Evolutionary conservation across 2,113 vertebrate genomes (phyloP), one percentile per base, ranked within the genome.

Genomic region (Gila orcuttii): DNA sequence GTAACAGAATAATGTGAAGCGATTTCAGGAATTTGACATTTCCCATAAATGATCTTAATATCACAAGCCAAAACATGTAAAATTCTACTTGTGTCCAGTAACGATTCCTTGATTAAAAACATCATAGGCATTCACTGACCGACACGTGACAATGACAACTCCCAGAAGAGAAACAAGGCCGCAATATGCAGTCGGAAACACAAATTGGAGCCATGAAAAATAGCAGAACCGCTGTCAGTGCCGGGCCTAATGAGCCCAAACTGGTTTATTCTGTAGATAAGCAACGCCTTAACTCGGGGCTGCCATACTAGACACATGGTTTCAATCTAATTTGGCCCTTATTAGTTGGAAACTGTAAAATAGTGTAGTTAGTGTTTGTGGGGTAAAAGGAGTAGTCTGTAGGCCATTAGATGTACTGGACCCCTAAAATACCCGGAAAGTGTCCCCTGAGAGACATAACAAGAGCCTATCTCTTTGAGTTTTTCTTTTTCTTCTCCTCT

Each of bases 361-460:
- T 47, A 4, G 36, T 21, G 39, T 66, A 60, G 50, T 79, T 85
- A 62, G 62, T 15, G 33, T 17, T 79, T 25, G 12, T 47, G 50
- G 33, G 39, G 57, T 31, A 73, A 71, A 71, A 64, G 9, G 9
- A 79, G 21, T 21, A 31, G 77, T 47, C 84, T 86, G 84, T 45
- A 60, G 25, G 15, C 77, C 62, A 86, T 89, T 87, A 86, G 76
- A 85, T 77, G 80, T 62, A 55, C 68, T 42, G 74, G 45, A 71
- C 82, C 52, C 59, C 83, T 84, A 85, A 77, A 83, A 62, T 36
- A 42, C 28, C 15, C 4, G n/a, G 10, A 47, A 86, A 57, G 57
- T 64, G 39, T 84, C 86, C 79, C 86, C 15, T 47, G 87, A 86
- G 87, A 87, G 81, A 66, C 60, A 47, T 90, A 86, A 66, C 60